These are phyloP conservation scores for Echinarachnius parma DNA, from an alignment of 53 echinoderm and acorn worm genomes.

Conservation along the genomic window DNA sequence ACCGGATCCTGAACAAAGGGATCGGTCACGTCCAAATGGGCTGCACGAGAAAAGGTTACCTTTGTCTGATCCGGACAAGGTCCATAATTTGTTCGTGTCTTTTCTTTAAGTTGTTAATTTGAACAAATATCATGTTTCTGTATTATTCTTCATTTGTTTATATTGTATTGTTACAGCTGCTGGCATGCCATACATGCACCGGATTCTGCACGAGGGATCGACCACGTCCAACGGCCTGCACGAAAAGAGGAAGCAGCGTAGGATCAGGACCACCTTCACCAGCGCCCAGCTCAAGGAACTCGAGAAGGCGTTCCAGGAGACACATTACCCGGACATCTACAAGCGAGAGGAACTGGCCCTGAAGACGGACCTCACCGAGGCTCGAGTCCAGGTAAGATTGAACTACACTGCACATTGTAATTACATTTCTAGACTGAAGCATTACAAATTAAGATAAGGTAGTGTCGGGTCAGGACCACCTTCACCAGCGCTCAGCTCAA, in stretches of 20 bases:
- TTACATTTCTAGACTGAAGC: too few relatives aligned
- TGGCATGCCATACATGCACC: constrained; percentile 98
- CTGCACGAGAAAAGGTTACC: too few relatives aligned
- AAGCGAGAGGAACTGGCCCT: constrained; percentile 96
- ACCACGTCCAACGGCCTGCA: constrained; percentile 78
- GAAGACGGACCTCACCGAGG: constrained; percentile 96
- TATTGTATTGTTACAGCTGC: constrained; percentile 23
- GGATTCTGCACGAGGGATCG: constrained; percentile 88
- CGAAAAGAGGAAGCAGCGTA: constrained; percentile 91
- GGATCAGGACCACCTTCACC: constrained; percentile 95
- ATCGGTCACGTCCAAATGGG: too few relatives aligned
- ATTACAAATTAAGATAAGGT: constrained; percentile 92
- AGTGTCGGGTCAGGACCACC: constrained; percentile 88
- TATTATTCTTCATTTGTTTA: background rate
- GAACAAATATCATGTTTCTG: background rate
- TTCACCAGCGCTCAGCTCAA: constrained; percentile 98
- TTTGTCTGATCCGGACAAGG: too few relatives aligned
- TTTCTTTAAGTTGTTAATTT: background rate
- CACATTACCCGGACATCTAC: constrained; percentile 98
- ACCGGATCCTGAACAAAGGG: too few relatives aligned
- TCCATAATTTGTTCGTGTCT: too few relatives aligned
- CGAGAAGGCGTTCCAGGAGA: constrained; percentile 92
- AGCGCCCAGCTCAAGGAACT: constrained; percentile 96
- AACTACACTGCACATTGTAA: too few relatives aligned
- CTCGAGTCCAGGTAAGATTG: constrained; percentile 84